Evolutionary conservation across 2,797 vertebrate species (phyloP), one percentile per base, ranked within the genome.

Genomic region (Natrix natrix): DNA sequence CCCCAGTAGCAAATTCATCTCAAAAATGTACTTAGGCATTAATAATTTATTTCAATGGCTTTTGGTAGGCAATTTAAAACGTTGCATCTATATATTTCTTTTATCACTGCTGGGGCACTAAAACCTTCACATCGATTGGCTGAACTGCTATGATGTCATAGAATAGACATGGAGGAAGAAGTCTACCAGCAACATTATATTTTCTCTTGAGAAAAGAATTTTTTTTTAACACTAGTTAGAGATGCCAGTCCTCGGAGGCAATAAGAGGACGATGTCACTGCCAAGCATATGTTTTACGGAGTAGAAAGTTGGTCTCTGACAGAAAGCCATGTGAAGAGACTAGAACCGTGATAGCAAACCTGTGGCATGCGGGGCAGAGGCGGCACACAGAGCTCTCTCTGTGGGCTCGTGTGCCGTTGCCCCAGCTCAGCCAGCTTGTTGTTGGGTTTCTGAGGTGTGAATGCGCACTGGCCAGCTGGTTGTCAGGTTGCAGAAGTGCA

Each of bases 1-100:
- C 43, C 88, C 94, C 93, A 93, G 90, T 92, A 93, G 95, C 95
- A 89, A 60, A 94, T 96, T 94, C 55, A 93, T 92, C 92, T 90
- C 60, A 74, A 10, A 10, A 91, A 78, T 93, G 92, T 92, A 91
- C 86, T 94, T 93, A 92, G 93, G 92, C 86, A 90, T 92, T 56
- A 66, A 78, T 93, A 95, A 95, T 94, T 94, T 96, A 93, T 94
- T 92, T 91, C 91, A 92, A 48, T 8, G 54, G 60, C 92, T 95
- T 83, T 52, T 28, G 69, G 90, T 16, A 86, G 87, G 91, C 90
- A 52, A 94, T 95, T 91, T 93, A 26, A 8, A 54, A 57, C 69
- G 37, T 13, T 0, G 0, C 61, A 20, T 92, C 28, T 91, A 22
- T 91, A 22, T 91, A 89, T 94, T 92, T 94, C 59, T 89, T 89